These are phyloP conservation scores for Bathynomus jamesi DNA, from an alignment of 1,140 invertebrate genomes.

Conservation along the genomic window DNA sequence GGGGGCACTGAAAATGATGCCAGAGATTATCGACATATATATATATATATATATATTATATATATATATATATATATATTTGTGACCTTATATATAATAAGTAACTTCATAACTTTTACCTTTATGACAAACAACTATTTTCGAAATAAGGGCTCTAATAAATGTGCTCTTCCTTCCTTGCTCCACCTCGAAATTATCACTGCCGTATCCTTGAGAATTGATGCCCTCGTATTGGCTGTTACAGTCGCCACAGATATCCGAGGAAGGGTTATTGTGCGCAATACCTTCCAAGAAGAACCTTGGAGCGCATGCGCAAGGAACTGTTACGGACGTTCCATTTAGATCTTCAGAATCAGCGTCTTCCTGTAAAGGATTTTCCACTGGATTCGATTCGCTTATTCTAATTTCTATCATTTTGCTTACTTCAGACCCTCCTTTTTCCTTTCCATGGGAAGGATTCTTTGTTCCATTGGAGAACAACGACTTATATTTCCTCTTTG, in stretches of 20 bases:
- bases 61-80: too few relatives aligned
- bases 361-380: conserved; percentile 15
- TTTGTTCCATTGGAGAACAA: neutral
- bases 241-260: neutral
- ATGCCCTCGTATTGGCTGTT: neutral
- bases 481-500: neutral
- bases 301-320: conserved; percentile 31
- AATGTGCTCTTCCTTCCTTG: neutral
- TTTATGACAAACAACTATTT: neutral
- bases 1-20: too few relatives aligned
- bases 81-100: too few relatives aligned
- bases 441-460: neutral
- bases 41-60: too few relatives aligned
- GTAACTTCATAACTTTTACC: too few relatives aligned
- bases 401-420: neutral
- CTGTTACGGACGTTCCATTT: conserved; percentile 16
- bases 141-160: neutral
- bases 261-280: neutral
- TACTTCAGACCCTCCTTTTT: neutral
- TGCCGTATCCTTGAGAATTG: too few relatives aligned
- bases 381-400: neutral
- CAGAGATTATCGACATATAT: too few relatives aligned
- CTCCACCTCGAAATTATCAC: neutral
- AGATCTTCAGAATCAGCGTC: conserved; percentile 2
- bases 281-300: neutral